Conservation (phyloP, 2,113 vertebrate species). For the Stegastes partitus region DNA sequence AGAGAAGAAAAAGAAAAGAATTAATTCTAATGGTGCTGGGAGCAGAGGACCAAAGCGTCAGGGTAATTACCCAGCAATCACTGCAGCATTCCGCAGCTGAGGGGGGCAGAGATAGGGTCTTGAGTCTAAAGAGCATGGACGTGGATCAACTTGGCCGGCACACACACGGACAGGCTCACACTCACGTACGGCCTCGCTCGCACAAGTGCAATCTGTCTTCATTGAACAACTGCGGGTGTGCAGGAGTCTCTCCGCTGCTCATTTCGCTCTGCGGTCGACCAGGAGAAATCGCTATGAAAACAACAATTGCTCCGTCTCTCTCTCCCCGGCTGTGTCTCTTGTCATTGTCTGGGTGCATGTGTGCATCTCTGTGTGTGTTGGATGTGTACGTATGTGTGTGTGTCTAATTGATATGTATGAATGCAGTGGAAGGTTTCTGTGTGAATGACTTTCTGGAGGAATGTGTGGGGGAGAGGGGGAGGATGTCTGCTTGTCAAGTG, state of each 20-base stretch:
- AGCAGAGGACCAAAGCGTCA: slow-evolving; percentile 70
- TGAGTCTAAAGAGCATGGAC: slow-evolving; percentile 75
- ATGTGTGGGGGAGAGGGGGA: slow-evolving; percentile 60
- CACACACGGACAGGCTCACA: slow-evolving; percentile 56
- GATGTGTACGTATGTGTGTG: slow-evolving; percentile 4
- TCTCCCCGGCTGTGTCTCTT: slow-evolving; percentile 14
- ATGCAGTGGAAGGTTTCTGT: slow-evolving; percentile 66
- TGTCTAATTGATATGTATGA: slow-evolving; percentile 74
- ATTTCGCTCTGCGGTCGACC: slow-evolving; percentile 48
- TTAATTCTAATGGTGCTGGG: slow-evolving; percentile 76
- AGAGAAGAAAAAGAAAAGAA: slow-evolving; percentile 61
- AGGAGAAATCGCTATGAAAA: slow-evolving; percentile 63
- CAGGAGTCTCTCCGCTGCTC: slow-evolving; percentile 52
- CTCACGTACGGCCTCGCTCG: slow-evolving; percentile 39
- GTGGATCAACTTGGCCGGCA: slow-evolving; percentile 69
- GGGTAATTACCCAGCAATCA: slow-evolving; percentile 82
- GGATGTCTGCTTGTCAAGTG: slow-evolving; percentile 71
- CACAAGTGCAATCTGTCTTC: slow-evolving; percentile 66
- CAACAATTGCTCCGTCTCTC: slow-evolving; percentile 37
- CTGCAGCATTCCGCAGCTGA: slow-evolving; percentile 77
- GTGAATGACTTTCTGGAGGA: slow-evolving; percentile 67
- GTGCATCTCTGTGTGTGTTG: slow-evolving; percentile 17
- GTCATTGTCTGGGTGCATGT: slow-evolving; percentile 6
- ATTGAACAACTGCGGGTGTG: slow-evolving; percentile 48
- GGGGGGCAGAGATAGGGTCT: slow-evolving; percentile 76